These are phyloP conservation scores for Cataglyphis cursor DNA, from an alignment of 2,888 invertebrate genomes.

Conservation along the genomic window DNA sequence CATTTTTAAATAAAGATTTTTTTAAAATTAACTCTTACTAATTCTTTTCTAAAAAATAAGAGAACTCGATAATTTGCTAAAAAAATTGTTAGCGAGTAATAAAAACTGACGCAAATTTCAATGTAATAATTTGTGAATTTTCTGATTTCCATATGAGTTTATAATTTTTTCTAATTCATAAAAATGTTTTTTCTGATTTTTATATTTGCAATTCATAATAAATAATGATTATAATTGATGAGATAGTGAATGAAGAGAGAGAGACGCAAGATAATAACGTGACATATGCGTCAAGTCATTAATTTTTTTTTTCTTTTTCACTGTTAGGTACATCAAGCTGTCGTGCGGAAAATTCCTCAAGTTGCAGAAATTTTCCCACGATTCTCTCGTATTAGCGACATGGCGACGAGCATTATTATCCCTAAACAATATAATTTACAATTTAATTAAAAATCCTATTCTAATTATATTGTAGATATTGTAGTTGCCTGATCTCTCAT, in stretches of 20 bases:
- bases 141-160: neutral
- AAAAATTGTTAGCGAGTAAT: slow-evolving; percentile 1
- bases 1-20: neutral
- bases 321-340: slow-evolving; percentile 46
- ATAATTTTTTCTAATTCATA: neutral
- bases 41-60: neutral
- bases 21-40: neutral
- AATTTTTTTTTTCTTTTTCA: slow-evolving; percentile 14
- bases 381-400: slow-evolving; percentile 48
- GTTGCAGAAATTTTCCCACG: slow-evolving; percentile 50
- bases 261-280: slow-evolving; percentile 22
- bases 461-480: neutral
- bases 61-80: neutral
- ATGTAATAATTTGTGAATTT: neutral
- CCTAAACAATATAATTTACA: slow-evolving; percentile 50
- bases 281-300: slow-evolving; percentile 21
- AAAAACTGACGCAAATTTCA: neutral
- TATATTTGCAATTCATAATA: slow-evolving; percentile 7
- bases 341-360: slow-evolving; percentile 30
- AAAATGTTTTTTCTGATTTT: slow-evolving; percentile 12
- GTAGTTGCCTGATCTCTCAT: neutral
- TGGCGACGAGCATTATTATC: slow-evolving; percentile 65
- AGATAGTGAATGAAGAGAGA: neutral
- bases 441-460: neutral
- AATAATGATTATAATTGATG: slow-evolving; percentile 7